Evolutionary conservation across 2,888 invertebrate species (phyloP).

Genomic region (Xylocampa areola): DNA sequence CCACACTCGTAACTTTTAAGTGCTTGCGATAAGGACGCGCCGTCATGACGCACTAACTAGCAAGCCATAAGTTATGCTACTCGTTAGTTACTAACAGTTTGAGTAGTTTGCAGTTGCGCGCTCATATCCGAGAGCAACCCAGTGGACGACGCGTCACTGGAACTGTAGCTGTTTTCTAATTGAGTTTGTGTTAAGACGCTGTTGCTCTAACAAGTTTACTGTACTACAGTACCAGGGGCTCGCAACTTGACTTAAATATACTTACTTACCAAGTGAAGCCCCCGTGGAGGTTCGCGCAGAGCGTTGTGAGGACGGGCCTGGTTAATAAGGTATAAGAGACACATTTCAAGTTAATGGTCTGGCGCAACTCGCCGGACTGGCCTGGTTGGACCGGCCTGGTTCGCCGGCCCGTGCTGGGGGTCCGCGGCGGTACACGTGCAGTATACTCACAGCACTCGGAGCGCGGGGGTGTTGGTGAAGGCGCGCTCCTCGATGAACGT

Average conservation of each 20-base stretch:
- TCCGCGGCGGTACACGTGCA: not conserved
- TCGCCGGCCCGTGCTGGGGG: no score
- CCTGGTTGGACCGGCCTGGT: not conserved
- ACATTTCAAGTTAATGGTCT: not conserved
- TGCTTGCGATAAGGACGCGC: slow-evolving; percentile 12
- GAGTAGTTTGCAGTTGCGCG: slow-evolving; percentile 2
- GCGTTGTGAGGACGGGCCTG: not conserved
- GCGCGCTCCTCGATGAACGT: slow-evolving; percentile 93
- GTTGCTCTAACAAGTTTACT: not conserved
- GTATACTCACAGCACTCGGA: slow-evolving; percentile 96
- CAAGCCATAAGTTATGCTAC: slow-evolving; percentile 1
- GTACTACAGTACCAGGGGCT: no score
- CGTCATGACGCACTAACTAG: slow-evolving; percentile 8
- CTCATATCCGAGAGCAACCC: not conserved
- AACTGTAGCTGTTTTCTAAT: not conserved
- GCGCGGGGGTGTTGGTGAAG: slow-evolving; percentile 93
- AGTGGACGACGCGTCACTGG: not conserved
- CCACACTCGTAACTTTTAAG: slow-evolving; percentile 21
- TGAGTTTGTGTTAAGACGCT: slow-evolving; percentile 1
- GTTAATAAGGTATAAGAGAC: slow-evolving; percentile 31
- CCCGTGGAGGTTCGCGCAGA: not conserved
- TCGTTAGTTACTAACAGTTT: not conserved
- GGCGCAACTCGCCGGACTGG: not conserved
- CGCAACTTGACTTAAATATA: not conserved
- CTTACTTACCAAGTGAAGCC: not conserved